Evolutionary conservation across 2,113 vertebrate genomes (phyloP), one percentile per base, ranked within the genome.

Genomic region (Chamaea fasciata): DNA sequence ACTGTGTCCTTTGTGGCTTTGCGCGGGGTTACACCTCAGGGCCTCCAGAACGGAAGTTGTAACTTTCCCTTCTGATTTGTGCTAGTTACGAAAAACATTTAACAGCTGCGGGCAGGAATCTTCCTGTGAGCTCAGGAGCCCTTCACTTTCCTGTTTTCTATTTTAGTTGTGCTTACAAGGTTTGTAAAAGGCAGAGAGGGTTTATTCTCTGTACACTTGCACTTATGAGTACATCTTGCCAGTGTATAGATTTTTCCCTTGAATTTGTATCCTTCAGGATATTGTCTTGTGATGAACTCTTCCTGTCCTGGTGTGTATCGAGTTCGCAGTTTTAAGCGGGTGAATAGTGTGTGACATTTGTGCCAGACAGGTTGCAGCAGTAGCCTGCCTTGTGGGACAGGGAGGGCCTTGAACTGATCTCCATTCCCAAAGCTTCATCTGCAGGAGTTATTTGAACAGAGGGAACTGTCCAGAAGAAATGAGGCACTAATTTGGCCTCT

Each of bases 31-130:
- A 15, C 56, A 27, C 69, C 68, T 41, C 27, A 39, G 42, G 49
- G 69, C 21, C 21, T 87, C 33, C 92, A 13, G 42, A 73, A 24
- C 4, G 18, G 83, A 96, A 90, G 57, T 64, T 19, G 3, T 55
- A 86, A 81, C 80, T 95, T 91, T 92, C 49, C 13, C 68, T 86
- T 74, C 31, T 87, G 56, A 31, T 94, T 92, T 94, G 90, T 89
- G 77, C 46, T 81, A 73, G 70, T 64, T 94, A 90, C 20, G 0
- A 63, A 83, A 80, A 83, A 1, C 31, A 23, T 15, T 67, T 63
- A 68, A 19, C 41, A 57, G 42, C 77, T 57, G 50, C n/a, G 67
- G 46, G 70, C 41, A 44, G 78, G 65, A 79, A n/a, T 4, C 70
- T 87, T 87, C 50, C n/a, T 78, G 47, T 63, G 79, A 68, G 47